A percentile compares a stretch with the other conserved stretches of the same genome.
phyloP scores from a whole-genome alignment of 1,140 invertebrate species.

The Drosophila asahinai region DNA sequence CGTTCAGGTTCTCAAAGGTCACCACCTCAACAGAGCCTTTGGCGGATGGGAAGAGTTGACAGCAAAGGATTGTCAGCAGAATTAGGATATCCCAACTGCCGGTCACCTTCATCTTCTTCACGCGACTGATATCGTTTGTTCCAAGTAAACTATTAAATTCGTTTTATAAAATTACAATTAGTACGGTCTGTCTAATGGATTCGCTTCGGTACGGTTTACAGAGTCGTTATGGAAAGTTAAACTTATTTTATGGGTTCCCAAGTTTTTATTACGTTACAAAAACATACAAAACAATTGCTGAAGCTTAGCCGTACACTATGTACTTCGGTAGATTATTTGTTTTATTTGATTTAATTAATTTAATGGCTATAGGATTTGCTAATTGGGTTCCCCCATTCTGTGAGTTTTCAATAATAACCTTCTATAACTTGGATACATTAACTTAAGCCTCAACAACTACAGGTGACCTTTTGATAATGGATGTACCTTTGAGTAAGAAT shows the following conservation, averaged over 20 bases:
- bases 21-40: conserved; percentile 4
- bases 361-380: neutral
- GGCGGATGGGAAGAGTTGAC: neutral
- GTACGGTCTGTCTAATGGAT: neutral
- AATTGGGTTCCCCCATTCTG: neutral
- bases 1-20: conserved; percentile 3
- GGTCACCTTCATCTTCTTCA: conserved; percentile 35
- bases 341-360: neutral
- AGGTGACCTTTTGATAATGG: neutral
- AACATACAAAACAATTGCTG: too few relatives aligned
- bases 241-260: neutral
- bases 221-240: neutral
- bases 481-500: neutral
- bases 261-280: too few relatives aligned
- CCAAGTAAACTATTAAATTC: neutral
- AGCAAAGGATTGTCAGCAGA: conserved; percentile 1
- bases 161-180: neutral
- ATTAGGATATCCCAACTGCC: neutral
- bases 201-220: neutral
- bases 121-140: neutral
- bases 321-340: neutral
- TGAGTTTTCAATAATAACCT: neutral
- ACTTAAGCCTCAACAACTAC: neutral
- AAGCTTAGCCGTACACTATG: neutral
- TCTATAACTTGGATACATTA: neutral